Percentiles rank a stretch among this genome's conserved stretches.
phyloP scores from a whole-genome alignment of 2,797 vertebrate species.

The Cirrhinus mrigala region DNA sequence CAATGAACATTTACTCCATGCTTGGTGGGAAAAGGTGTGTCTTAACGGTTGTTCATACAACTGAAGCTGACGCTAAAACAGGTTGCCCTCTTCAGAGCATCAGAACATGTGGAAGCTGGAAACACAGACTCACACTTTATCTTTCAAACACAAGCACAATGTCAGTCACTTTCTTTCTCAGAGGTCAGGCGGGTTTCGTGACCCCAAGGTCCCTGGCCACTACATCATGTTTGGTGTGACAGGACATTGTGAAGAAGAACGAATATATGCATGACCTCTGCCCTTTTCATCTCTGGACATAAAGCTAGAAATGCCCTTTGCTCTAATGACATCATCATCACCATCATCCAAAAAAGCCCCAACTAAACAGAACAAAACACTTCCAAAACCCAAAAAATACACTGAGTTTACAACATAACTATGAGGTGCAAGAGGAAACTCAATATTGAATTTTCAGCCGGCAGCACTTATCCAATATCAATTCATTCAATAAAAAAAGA shows the following conservation, averaged over 20 bases:
- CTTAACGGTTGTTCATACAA: background rate
- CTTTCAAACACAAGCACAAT: slow-evolving; percentile 8
- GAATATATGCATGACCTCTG: slow-evolving; percentile 50
- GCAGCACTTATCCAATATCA: background rate
- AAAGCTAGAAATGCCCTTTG: slow-evolving; percentile 37
- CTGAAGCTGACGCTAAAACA: background rate
- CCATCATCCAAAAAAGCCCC: background rate
- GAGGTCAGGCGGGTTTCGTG: slow-evolving; percentile 17
- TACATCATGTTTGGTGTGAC: slow-evolving; percentile 53
- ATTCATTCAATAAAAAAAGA: background rate
- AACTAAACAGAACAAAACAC: background rate
- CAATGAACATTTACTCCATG: background rate
- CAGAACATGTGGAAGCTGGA: slow-evolving; percentile 37
- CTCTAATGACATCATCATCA: slow-evolving; percentile 31
- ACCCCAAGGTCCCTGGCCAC: slow-evolving; percentile 31
- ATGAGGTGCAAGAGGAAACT: background rate
- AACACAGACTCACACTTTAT: background rate
- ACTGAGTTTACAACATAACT: background rate
- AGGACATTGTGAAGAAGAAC: slow-evolving; percentile 34
- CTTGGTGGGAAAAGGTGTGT: background rate
- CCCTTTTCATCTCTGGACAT: slow-evolving; percentile 34
- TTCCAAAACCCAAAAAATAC: background rate
- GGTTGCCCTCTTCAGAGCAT: slow-evolving; percentile 19
- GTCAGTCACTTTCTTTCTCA: slow-evolving; percentile 27
- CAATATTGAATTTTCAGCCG: background rate